Evolutionary conservation across 2,113 vertebrate species (phyloP).

Genomic region (Motacilla alba): DNA sequence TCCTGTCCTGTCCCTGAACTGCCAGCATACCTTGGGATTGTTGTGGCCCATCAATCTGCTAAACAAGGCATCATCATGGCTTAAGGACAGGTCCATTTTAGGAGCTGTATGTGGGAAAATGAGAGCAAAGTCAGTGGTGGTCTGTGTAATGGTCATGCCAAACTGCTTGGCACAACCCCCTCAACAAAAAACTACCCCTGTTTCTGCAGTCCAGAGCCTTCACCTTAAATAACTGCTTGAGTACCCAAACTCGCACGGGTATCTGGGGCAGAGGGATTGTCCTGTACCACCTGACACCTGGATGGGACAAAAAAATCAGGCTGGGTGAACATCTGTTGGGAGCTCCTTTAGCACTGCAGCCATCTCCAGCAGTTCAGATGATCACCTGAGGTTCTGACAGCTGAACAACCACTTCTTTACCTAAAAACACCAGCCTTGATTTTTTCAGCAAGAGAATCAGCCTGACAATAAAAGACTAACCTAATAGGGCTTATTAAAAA

Average conservation of each 20-base stretch:
- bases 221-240: background rate
- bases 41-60: background rate
- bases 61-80: background rate
- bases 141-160: background rate
- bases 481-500: background rate
- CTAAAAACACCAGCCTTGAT: background rate
- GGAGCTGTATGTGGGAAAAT: background rate
- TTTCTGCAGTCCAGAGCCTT: background rate
- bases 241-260: background rate
- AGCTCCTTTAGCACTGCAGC: background rate
- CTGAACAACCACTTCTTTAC: background rate
- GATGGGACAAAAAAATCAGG: background rate
- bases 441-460: background rate
- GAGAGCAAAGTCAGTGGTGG: accelerated
- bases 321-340: background rate
- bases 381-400: background rate
- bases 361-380: background rate
- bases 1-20: background rate
- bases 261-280: background rate
- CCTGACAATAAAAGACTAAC: background rate
- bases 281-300: background rate
- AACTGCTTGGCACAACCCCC: background rate
- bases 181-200: background rate
- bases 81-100: background rate
- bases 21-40: accelerated